Conservation (phyloP, 1,140 invertebrate species). For the Heliothis virescens region DNA sequence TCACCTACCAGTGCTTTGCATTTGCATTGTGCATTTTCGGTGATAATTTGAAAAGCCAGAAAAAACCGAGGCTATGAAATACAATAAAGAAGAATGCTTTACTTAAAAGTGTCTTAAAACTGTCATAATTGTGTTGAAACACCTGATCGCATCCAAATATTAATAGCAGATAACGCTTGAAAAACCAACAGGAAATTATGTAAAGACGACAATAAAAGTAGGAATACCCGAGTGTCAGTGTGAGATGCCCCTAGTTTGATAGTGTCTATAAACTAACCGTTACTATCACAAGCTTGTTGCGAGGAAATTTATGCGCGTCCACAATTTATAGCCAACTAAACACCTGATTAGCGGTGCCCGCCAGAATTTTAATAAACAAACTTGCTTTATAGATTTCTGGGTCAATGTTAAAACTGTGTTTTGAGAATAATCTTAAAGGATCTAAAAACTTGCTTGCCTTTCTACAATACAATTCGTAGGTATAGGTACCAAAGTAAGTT, state of each 20-base stretch:
- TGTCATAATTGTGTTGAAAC: too few species aligned
- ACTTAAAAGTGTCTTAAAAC: too few species aligned
- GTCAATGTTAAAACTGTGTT: conserved; percentile 14
- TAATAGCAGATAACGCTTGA: too few species aligned
- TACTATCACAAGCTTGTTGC: conserved; percentile 33
- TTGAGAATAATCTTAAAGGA: background rate
- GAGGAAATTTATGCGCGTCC: conserved; percentile 9
- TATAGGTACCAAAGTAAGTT: background rate
- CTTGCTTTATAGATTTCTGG: conserved; percentile 1
- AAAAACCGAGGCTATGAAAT: too few species aligned
- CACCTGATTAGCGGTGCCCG: conserved; percentile 22
- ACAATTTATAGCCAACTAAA: conserved; percentile 25
- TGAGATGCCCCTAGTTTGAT: background rate
- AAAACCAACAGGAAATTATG: background rate
- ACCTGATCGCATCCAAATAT: too few species aligned
- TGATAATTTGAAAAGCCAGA: too few species aligned
- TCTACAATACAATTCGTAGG: too few species aligned
- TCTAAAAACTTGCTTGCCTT: background rate
- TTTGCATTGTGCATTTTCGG: too few species aligned
- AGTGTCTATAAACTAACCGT: conserved; percentile 50
- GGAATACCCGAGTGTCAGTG: background rate
- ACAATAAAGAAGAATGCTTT: too few species aligned
- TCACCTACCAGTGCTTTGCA: too few species aligned
- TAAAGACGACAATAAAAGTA: background rate
- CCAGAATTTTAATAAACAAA: conserved; percentile 10